Percentiles rank a stretch among this genome's conserved stretches.
Evolutionary conservation across 2,888 invertebrate species (phyloP).

Genomic region (Oligia fasciuncula): DNA sequence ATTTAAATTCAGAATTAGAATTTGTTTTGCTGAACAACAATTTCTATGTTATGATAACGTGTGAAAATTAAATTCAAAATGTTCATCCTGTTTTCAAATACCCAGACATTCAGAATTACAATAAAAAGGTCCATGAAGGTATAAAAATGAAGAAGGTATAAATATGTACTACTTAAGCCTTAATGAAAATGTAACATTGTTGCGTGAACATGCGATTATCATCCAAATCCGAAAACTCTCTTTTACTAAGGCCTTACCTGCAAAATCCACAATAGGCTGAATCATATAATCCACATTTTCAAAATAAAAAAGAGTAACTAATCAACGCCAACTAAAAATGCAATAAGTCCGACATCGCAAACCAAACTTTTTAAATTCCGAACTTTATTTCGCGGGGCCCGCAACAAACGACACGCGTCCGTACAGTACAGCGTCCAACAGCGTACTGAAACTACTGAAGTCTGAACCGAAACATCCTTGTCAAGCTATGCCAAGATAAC

Average conservation of each 20-base stretch:
- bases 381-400: constrained; percentile 64
- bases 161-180: constrained; percentile 1
- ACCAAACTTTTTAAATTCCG: constrained; percentile 65
- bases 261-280: constrained; percentile 32
- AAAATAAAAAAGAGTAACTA: constrained; percentile 38
- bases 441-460: constrained; percentile 56
- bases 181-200: constrained; percentile 18
- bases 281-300: constrained; percentile 51
- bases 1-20: constrained; percentile 3
- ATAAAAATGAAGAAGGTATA: background rate
- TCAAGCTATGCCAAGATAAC: constrained; percentile 33
- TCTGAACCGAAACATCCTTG: constrained; percentile 48
- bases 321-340: constrained; percentile 54
- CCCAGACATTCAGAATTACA: background rate
- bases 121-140: background rate
- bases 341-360: constrained; percentile 47
- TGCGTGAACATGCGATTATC: constrained; percentile 7
- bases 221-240: constrained; percentile 39
- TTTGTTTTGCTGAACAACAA: background rate
- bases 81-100: background rate
- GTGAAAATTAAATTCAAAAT: background rate
- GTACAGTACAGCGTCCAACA: constrained; percentile 27
- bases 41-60: background rate
- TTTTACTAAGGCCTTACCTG: constrained; percentile 56
- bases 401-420: constrained; percentile 41